A percentile compares a stretch with the other conserved stretches of the same genome.
Evolutionary conservation across 2,113 vertebrate species (phyloP).

Genomic region (Hippocampus mohnikei): DNA sequence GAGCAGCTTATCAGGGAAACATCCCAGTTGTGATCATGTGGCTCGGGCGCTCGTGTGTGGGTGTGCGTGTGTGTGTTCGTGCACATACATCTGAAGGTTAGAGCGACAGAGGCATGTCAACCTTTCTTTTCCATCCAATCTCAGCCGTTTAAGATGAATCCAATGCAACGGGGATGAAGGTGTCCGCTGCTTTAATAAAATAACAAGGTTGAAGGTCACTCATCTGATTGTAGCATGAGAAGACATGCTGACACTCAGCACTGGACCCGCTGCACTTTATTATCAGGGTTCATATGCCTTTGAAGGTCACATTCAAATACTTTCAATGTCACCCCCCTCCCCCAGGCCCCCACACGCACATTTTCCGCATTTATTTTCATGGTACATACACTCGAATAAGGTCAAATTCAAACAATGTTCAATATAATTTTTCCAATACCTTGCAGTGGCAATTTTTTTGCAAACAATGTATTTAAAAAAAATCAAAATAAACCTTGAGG

Average conservation of each 20-base stretch:
- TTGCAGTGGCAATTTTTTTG: neutral
- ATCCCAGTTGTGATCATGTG: conserved; percentile 10
- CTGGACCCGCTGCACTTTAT: neutral
- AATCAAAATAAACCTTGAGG: neutral
- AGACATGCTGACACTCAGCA: conserved; percentile 4
- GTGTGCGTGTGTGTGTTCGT: neutral
- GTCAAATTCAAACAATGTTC: neutral
- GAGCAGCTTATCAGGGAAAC: conserved; percentile 11
- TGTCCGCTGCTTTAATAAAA: conserved; percentile 28
- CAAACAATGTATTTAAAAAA: neutral
- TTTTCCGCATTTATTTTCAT: neutral
- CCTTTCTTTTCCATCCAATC: conserved; percentile 29
- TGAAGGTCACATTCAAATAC: neutral
- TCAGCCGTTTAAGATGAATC: conserved; percentile 21
- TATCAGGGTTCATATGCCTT: neutral
- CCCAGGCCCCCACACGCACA: neutral
- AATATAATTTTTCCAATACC: neutral
- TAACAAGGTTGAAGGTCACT: conserved; percentile 34
- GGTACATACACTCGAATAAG: neutral
- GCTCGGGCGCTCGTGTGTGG: conserved; percentile 3
- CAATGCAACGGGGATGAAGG: conserved; percentile 10
- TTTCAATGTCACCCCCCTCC: neutral
- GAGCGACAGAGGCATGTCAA: neutral
- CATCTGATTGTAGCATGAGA: conserved; percentile 8
- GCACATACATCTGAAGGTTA: neutral